Evolutionary conservation across 2,888 invertebrate genomes (phyloP).

Genomic region (Ariolimax columbianus): DNA sequence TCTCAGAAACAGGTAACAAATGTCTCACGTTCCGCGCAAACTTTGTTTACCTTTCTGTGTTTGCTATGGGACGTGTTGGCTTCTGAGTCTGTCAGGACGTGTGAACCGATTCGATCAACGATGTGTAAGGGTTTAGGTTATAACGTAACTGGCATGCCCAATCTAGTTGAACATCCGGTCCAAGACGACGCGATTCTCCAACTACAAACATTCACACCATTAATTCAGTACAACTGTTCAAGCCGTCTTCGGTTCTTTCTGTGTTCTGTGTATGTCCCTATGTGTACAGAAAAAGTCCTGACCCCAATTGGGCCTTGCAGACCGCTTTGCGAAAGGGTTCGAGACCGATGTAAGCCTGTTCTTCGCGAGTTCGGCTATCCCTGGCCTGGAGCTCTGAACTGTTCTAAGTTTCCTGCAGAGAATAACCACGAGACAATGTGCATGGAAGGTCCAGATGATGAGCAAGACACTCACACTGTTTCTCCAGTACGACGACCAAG

Average conservation of each 20-base stretch:
- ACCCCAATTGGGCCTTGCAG: slow-evolving; percentile 94
- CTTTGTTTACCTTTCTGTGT: slow-evolving; percentile 9
- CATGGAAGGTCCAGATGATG: slow-evolving; percentile 88
- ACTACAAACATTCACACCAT: slow-evolving; percentile 91
- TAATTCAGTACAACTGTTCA: slow-evolving; percentile 94
- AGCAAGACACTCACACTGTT: slow-evolving; percentile 56
- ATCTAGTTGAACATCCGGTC: slow-evolving; percentile 91
- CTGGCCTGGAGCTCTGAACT: slow-evolving; percentile 95
- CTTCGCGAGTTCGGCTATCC: slow-evolving; percentile 93
- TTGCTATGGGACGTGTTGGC: slow-evolving; percentile 50
- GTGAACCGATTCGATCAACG: slow-evolving; percentile 91
- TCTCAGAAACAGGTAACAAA: neutral
- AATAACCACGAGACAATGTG: slow-evolving; percentile 97
- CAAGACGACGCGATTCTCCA: slow-evolving; percentile 93
- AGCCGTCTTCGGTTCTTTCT: slow-evolving; percentile 92
- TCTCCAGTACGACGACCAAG: slow-evolving; percentile 11
- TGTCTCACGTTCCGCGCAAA: neutral
- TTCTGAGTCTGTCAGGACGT: slow-evolving; percentile 81
- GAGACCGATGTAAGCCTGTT: slow-evolving; percentile 88
- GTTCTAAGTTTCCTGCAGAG: slow-evolving; percentile 91
- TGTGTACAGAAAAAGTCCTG: slow-evolving; percentile 96
- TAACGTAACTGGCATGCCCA: slow-evolving; percentile 96
- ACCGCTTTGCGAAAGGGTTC: slow-evolving; percentile 91
- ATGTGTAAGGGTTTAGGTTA: slow-evolving; percentile 93
- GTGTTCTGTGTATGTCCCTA: slow-evolving; percentile 95